Conservation (phyloP, 2,113 vertebrate genomes). For the Lichenostomus cassidix region DNA sequence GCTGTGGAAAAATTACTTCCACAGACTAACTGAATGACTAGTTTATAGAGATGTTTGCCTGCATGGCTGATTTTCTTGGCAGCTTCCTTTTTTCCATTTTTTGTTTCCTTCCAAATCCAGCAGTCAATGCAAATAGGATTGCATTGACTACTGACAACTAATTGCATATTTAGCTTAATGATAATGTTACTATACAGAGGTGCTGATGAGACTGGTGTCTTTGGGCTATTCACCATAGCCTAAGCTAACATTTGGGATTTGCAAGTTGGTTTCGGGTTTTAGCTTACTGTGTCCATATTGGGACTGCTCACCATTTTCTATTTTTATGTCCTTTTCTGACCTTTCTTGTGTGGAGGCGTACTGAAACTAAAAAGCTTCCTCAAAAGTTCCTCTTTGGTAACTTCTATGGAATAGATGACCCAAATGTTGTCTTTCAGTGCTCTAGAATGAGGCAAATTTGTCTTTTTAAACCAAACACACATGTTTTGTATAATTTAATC, state of each 20-base stretch:
- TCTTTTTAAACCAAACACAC: not conserved
- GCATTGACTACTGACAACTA: not conserved
- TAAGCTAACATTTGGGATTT: not conserved
- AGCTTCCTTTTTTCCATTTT: not conserved
- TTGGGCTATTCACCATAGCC: not conserved
- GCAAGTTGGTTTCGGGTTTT: not conserved
- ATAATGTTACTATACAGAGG: not conserved
- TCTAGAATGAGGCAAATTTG: not conserved
- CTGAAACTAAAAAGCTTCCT: not conserved
- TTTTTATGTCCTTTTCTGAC: not conserved
- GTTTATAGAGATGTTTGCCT: not conserved
- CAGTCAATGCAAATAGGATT: not conserved
- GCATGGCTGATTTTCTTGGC: not conserved
- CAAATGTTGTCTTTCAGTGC: not conserved
- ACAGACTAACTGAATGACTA: not conserved
- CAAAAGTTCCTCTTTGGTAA: not conserved
- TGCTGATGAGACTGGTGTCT: not conserved
- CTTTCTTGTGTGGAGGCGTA: not conserved
- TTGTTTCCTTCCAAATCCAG: not conserved
- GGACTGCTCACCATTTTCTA: not conserved
- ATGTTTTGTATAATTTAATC: not conserved
- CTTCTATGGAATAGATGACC: not conserved
- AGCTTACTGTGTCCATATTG: not conserved
- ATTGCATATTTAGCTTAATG: not conserved
- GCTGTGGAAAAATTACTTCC: not conserved